Percentiles rank a stretch among this genome's conserved stretches.
These are phyloP conservation scores for Pollenia amentaria DNA, from an alignment of 2,888 invertebrate genomes.

Conservation along the genomic window DNA sequence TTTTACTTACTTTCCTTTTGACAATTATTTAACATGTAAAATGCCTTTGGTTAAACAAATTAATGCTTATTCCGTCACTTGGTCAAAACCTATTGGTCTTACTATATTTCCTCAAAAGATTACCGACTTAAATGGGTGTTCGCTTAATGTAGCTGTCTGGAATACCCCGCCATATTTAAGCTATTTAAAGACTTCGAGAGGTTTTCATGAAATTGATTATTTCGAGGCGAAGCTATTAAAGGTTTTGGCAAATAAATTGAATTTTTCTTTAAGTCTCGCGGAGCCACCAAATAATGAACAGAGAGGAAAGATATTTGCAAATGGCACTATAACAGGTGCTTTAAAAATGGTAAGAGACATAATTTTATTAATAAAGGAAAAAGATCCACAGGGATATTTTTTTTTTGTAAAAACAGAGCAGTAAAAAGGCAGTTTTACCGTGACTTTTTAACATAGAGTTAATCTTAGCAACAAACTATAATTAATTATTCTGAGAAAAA, in stretches of 20 bases:
- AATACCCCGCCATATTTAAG: constrained; percentile 75
- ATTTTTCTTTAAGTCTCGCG: constrained; percentile 74
- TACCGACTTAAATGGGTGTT: constrained; percentile 68
- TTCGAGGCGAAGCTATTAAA: constrained; percentile 77
- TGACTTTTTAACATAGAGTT: too few relatives aligned
- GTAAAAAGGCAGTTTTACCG: too few relatives aligned
- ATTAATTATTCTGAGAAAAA: too few relatives aligned
- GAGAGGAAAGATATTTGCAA: constrained; percentile 72
- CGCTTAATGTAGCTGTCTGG: constrained; percentile 74
- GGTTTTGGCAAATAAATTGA: constrained; percentile 74
- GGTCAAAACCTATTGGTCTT: constrained; percentile 40
- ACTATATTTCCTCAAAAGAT: constrained; percentile 75
- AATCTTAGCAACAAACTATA: too few relatives aligned
- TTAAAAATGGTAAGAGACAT: constrained; percentile 74
- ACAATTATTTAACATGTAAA: constrained; percentile 60
- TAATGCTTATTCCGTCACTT: constrained; percentile 67
- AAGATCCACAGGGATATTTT: too few relatives aligned
- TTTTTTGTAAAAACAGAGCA: too few relatives aligned
- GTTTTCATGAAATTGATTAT: constrained; percentile 70
- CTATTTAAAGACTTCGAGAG: constrained; percentile 48
- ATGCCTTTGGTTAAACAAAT: constrained; percentile 48
- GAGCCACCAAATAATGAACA: constrained; percentile 74
- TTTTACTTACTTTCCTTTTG: constrained; percentile 75
- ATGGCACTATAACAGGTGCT: constrained; percentile 76
- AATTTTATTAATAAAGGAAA: too few relatives aligned